Evolutionary conservation across 2,888 invertebrate genomes (phyloP), one percentile per base, ranked within the genome.

Genomic region (Lochmaea crataegi): DNA sequence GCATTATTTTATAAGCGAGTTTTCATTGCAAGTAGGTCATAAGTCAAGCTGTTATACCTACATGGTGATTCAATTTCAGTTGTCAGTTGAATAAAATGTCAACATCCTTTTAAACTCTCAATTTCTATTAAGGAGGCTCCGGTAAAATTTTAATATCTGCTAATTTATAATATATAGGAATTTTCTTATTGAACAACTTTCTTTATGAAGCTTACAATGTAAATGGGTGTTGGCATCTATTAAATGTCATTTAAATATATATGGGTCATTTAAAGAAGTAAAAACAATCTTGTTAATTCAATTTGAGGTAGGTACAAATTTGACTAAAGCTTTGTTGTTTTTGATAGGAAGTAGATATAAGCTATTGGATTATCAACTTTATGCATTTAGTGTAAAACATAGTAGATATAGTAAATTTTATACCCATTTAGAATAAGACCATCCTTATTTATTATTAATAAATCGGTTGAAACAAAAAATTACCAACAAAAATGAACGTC

Each of bases 21-120:
- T 63, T 63, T 42, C 16, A 63, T 41, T 63, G 2, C 42, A 63
- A 63, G 61, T 63, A 63, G 61, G 61, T 63, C 61, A 63, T 14
- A 38, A 7, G 32, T 38, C 16, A 63, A 63, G 16, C 14, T 11
- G 41, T 63, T 63, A 38, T 63, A 63, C n/a, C n/a, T n/a, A n/a
- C 61, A 63, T 12, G 41, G 61, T 42, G 61, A 63, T 63, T 63
- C 61, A 63, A 6, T 22, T 41, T 26, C 32, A 60, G 2, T 32
- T 26, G 58, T 58, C 32, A 32, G 32, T 58, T 11, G 12, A 32
- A 12, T n/a, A 58, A 58, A 58, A n/a, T 38, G 38, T 32, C 56
- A 56, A 56, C 22, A 56, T 16, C 58, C 58, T 38, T 58, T 58
- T 58, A 32, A 58, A 58, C 14, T 6, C 26, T 32, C 26, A 14